Conservation (phyloP, 2,888 invertebrate species). For the Leptogaster cylindrica region DNA sequence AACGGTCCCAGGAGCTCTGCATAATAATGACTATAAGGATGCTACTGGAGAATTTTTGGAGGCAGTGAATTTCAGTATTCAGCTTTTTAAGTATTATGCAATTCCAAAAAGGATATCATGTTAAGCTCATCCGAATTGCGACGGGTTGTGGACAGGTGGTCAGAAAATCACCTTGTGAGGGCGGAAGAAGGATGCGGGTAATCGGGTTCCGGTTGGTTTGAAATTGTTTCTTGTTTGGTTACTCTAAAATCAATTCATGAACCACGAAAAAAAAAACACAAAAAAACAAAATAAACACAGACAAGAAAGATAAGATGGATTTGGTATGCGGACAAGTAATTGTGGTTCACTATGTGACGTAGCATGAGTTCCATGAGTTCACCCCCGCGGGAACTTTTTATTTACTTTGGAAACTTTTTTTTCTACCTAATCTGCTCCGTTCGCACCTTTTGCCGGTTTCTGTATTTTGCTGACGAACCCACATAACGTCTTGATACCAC, state of each 20-base stretch:
- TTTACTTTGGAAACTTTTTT: conserved; percentile 4
- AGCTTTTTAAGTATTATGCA: background rate
- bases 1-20: background rate
- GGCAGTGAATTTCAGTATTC: conserved; percentile 6
- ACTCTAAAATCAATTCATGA: conserved; percentile 7
- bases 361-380: no score
- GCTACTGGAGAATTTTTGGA: background rate
- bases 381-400: background rate
- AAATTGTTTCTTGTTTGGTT: conserved; percentile 17
- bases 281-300: no score
- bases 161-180: no score
- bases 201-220: no score
- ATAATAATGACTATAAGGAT: conserved; percentile 9
- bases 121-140: background rate
- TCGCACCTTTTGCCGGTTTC: background rate
- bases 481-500: conserved; percentile 7
- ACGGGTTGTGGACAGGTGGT: background rate
- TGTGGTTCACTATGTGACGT: background rate
- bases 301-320: no score
- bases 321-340: background rate
- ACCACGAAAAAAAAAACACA: no score
- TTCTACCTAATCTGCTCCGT: background rate
- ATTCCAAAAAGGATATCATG: background rate
- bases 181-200: no score
- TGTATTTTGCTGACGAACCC: background rate